Percentiles rank a stretch among this genome's conserved stretches.
Conservation (phyloP, 2,113 vertebrate genomes). For the Lepisosteus oculatus region DNA sequence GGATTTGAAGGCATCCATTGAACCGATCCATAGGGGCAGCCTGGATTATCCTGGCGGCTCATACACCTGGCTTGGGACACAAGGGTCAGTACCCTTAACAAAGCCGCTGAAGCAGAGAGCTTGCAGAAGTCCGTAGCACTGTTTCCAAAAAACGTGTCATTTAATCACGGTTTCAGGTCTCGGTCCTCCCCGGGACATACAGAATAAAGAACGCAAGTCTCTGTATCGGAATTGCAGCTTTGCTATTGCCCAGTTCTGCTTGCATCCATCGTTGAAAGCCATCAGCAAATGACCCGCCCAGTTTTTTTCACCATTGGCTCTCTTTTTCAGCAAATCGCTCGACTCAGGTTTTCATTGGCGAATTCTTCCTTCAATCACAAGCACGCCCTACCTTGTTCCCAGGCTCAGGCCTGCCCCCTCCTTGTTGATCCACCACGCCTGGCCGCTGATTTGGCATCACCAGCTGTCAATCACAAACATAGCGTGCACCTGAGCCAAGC, state of each 20-base stretch:
- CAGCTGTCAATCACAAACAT: background rate
- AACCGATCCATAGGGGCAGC: constrained; percentile 69
- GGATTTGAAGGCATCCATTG: constrained; percentile 68
- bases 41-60: constrained; percentile 53
- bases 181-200: background rate
- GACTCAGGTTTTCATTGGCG: constrained; percentile 43
- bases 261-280: constrained; percentile 11
- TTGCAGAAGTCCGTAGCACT: constrained; percentile 6
- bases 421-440: constrained; percentile 1
- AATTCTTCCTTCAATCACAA: constrained; percentile 30
- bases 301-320: constrained; percentile 23
- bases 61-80: constrained; percentile 56
- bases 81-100: constrained; percentile 29
- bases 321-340: constrained; percentile 26
- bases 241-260: constrained; percentile 16
- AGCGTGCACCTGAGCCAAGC: background rate
- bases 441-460: background rate
- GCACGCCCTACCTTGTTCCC: constrained; percentile 8
- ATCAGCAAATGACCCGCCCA: constrained; percentile 21
- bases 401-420: background rate
- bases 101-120: constrained; percentile 24
- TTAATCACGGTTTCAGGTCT: background rate
- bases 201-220: background rate
- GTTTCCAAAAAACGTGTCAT: background rate
- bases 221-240: constrained; percentile 8